Percentiles rank a stretch among this genome's conserved stretches.
Evolutionary conservation across 2,113 vertebrate genomes (phyloP).

Genomic region (Cygnus atratus): DNA sequence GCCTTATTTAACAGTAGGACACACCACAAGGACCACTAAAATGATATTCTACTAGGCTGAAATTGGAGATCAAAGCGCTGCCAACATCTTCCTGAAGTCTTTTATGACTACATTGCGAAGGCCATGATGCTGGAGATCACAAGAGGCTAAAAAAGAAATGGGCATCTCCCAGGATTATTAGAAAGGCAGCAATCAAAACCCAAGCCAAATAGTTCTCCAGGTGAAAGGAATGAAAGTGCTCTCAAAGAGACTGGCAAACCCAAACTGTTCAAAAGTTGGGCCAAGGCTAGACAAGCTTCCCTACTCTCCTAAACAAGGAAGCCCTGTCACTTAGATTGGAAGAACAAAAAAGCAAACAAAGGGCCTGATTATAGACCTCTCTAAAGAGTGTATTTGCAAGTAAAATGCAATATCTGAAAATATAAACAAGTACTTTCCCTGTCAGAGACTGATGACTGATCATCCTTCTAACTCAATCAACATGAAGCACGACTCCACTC

Average conservation of each 20-base stretch:
- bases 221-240: background rate
- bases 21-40: background rate
- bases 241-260: background rate
- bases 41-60: background rate
- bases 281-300: constrained; percentile 28
- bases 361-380: constrained; percentile 58
- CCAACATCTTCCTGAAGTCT: background rate
- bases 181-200: background rate
- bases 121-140: background rate
- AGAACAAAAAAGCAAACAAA: constrained; percentile 63
- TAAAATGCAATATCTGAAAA: constrained; percentile 63
- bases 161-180: background rate
- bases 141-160: background rate
- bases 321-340: constrained; percentile 15
- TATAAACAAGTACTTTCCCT: constrained; percentile 40
- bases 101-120: background rate
- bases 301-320: constrained; percentile 29
- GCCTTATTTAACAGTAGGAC: background rate
- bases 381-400: constrained; percentile 51
- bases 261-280: background rate
- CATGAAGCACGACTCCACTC: background rate
- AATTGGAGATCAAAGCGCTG: background rate
- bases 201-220: background rate
- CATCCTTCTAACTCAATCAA: constrained; percentile 44
- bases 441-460: constrained; percentile 43